Evolutionary conservation across 2,797 vertebrate genomes (phyloP).

Genomic region (Aphelocoma californica): DNA sequence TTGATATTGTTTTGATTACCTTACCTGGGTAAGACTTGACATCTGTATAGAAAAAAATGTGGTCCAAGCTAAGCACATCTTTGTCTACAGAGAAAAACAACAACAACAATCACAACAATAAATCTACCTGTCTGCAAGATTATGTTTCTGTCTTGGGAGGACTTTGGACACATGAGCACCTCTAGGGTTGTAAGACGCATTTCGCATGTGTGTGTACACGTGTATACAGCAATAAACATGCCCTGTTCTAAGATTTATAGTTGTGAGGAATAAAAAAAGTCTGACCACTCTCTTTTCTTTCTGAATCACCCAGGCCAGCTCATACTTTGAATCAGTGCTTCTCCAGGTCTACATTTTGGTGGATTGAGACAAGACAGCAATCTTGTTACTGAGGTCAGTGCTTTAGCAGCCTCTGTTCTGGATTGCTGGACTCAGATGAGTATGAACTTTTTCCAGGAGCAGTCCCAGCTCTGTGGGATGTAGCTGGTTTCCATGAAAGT

Average conservation of each 20-base stretch:
- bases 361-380: not conserved
- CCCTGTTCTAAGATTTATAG: not conserved
- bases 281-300: not conserved
- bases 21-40: not conserved
- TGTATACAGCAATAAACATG: not conserved
- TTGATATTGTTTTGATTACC: not conserved
- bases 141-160: not conserved
- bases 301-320: not conserved
- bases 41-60: not conserved
- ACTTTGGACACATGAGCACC: not conserved
- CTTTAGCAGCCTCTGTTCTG: not conserved
- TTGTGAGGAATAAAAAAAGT: not conserved
- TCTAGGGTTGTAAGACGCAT: fast-evolving
- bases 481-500: not conserved
- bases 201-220: fast-evolving
- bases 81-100: not conserved
- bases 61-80: not conserved
- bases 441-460: not conserved
- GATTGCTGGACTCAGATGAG: not conserved
- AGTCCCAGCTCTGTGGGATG: not conserved
- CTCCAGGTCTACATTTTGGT: not conserved
- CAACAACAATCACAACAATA: not conserved
- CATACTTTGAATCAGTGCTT: not conserved
- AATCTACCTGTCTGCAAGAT: not conserved
- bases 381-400: not conserved